A percentile compares a stretch with the other conserved stretches of the same genome.
Evolutionary conservation across 1,140 invertebrate species (phyloP).

Genomic region (Drosophila navojoa): DNA sequence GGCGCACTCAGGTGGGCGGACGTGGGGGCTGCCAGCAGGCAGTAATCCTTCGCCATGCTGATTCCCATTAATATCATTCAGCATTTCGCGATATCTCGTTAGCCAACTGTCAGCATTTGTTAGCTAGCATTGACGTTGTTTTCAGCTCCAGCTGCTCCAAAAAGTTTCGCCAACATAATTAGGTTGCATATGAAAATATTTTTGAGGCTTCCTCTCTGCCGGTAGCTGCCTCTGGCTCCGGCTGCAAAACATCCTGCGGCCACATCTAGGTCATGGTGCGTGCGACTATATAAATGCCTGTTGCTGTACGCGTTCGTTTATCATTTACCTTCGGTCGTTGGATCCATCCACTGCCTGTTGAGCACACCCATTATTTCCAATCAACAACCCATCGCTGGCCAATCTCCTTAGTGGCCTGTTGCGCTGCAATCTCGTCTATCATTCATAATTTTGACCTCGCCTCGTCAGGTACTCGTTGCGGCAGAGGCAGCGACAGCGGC

Average conservation of each 20-base stretch:
- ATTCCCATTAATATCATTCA: constrained; percentile 66
- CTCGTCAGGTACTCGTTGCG: neutral
- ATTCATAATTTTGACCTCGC: constrained; percentile 15
- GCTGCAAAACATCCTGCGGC: constrained; percentile 19
- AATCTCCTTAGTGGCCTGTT: neutral
- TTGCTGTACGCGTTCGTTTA: constrained; percentile 22
- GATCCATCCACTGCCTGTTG: constrained; percentile 23
- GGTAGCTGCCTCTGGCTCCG: neutral
- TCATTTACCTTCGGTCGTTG: constrained; percentile 26
- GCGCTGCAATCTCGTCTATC: neutral
- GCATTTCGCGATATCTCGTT: constrained; percentile 65
- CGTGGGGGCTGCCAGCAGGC: constrained; percentile 13
- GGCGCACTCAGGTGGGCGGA: constrained; percentile 43
- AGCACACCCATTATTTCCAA: constrained; percentile 6
- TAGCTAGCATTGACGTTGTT: constrained; percentile 31
- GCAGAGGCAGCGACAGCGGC: neutral
- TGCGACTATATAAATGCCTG: constrained; percentile 46
- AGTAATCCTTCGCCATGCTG: constrained; percentile 64
- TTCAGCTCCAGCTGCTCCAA: constrained; percentile 69
- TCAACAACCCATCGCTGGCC: neutral
- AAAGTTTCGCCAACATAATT: constrained; percentile 69
- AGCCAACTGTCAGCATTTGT: constrained; percentile 79
- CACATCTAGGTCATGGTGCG: constrained; percentile 2
- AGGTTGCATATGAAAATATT: constrained; percentile 75
- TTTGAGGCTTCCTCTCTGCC: constrained; percentile 62